These are phyloP conservation scores for Paradoxurus hermaphroditus DNA, from an alignment of 2,113 vertebrate genomes.

Conservation along the genomic window DNA sequence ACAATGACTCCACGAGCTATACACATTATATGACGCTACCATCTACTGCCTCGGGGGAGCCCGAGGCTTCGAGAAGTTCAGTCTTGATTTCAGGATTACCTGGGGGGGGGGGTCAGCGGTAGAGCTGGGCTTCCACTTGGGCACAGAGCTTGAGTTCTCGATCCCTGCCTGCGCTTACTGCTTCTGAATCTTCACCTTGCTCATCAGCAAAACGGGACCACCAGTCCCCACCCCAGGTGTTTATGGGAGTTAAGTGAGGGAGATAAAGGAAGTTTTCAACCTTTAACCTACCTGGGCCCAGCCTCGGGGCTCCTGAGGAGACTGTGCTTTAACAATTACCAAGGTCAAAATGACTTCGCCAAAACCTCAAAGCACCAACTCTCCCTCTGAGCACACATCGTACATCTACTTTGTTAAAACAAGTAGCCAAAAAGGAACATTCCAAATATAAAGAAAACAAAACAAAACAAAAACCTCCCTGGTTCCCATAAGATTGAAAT, in stretches of 20 bases:
- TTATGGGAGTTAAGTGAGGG: rapidly evolving
- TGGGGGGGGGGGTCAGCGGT: rapidly evolving
- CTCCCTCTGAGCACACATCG: not conserved
- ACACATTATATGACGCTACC: rapidly evolving
- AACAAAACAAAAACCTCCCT: not conserved
- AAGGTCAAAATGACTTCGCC: not conserved
- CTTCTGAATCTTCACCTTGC: not conserved
- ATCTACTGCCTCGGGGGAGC: not conserved
- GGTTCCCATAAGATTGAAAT: not conserved
- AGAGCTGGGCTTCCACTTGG: too few relatives aligned
- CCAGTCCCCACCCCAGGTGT: not conserved
- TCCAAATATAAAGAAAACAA: not conserved
- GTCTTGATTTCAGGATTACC: not conserved
- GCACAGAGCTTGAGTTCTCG: not conserved
- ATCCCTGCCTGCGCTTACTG: too few relatives aligned
- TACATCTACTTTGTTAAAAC: not conserved
- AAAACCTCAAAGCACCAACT: not conserved
- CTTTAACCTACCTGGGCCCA: not conserved
- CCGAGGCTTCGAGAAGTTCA: not conserved
- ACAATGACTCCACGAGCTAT: rapidly evolving
- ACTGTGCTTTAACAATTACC: not conserved
- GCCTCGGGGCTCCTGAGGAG: not conserved
- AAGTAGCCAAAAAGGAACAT: not conserved
- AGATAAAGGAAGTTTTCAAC: not conserved
- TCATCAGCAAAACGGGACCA: not conserved